These are phyloP conservation scores for Rhynchotus rufescens DNA, from an alignment of 2,797 vertebrate species.

Conservation along the genomic window DNA sequence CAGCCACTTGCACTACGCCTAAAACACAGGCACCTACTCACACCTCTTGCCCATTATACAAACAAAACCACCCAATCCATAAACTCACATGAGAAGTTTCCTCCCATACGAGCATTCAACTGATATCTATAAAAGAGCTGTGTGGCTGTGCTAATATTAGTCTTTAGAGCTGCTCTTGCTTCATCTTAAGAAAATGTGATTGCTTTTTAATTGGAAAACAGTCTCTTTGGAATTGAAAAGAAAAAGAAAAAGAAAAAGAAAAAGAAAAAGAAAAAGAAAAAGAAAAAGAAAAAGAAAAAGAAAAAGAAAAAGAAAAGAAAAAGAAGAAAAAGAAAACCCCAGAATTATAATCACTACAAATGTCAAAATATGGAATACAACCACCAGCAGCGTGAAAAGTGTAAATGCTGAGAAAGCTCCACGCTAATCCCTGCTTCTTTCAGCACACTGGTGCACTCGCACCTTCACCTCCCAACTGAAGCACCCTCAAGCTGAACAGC, in stretches of 20 bases:
- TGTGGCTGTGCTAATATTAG: not conserved
- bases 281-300: too few relatives aligned
- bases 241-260: too few relatives aligned
- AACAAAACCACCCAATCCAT: not conserved
- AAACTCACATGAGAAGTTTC: conserved; percentile 6
- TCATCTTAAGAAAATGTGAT: not conserved
- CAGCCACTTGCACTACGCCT: not conserved
- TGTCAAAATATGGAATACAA: not conserved
- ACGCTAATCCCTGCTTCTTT: not conserved
- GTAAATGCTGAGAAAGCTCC: not conserved
- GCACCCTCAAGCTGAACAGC: not conserved
- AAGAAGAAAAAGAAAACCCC: not conserved
- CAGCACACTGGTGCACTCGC: accelerated
- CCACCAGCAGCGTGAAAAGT: not conserved
- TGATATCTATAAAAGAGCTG: not conserved
- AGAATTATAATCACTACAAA: not conserved
- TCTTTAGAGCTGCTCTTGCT: not conserved
- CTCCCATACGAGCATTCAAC: not conserved
- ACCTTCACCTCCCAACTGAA: not conserved
- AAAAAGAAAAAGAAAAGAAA: too few relatives aligned
- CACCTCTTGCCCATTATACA: not conserved
- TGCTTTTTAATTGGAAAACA: conserved; percentile 43
- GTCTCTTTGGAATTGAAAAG: not conserved
- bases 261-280: not conserved
- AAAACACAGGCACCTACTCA: not conserved